Evolutionary conservation across 2,797 vertebrate species (phyloP), one percentile per base, ranked within the genome.

Genomic region (Acipenser transmontanus): DNA sequence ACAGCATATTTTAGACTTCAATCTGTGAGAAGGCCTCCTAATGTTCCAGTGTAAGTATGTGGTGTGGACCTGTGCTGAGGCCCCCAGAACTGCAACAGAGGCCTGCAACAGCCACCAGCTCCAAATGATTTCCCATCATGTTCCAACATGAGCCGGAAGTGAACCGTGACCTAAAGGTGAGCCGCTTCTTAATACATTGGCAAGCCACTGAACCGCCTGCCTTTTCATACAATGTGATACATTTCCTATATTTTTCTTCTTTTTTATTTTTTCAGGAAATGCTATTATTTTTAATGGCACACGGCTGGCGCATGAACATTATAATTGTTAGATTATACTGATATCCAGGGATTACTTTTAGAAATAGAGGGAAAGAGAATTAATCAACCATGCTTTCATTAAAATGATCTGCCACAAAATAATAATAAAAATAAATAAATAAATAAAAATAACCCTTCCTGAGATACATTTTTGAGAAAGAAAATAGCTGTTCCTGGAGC

Each of bases 331-430:
- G 14, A 62, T 65, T 56, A 17, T 63, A 57, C 12, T 63, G 61
- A 59, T 17, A 49, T 66, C 50, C 52, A 8, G 61, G 62, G 17
- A 64, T 51, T 65, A 67, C 50, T 54, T 64, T 67, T 59, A 59
- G 54, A 9, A 65, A 66, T 66, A 48, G 69, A 47, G 54, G 60
- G 5, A 61, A 67, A 67, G 47, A 51, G 65, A 64, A 13, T 20
- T 59, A 50, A 66, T 59, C 65, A 63, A 51, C 7, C 34, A 34
- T 34, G 34, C 4, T 34, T 34, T 34, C 34, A 34, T 34, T 34
- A 34, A 34, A 34, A 34, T 34, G 34, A 34, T 17, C 17, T 17
- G 17, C 17, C 17, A 17, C 34, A 34, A 34, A 34, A 34, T 34
- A 34, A 34, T 34, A 34, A 34, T 34, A 34, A 34, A 34, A 34